Conservation (phyloP, 1,140 invertebrate genomes). For the Tetragnatha versicolor region DNA sequence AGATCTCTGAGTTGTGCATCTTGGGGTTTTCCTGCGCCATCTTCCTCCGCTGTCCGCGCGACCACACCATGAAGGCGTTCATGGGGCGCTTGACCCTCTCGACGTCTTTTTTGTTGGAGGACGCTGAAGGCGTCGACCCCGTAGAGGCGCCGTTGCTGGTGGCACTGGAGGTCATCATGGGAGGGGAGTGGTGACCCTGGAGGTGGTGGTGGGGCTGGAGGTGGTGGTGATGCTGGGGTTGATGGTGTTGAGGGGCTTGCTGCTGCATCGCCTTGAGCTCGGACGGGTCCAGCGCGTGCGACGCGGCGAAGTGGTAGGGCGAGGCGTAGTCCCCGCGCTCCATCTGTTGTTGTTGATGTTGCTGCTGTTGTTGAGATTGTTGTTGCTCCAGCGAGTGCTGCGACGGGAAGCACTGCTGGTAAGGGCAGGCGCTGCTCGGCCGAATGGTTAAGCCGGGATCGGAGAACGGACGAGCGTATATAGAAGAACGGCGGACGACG, state of each 20-base stretch:
- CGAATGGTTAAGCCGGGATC: slow-evolving; percentile 48
- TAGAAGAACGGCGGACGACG: too few species aligned
- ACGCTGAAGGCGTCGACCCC: not conserved
- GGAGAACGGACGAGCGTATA: too few species aligned
- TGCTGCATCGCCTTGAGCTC: slow-evolving; percentile 50
- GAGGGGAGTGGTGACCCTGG: slow-evolving; percentile 21
- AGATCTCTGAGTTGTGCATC: slow-evolving; percentile 99
- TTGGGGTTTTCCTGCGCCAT: slow-evolving; percentile 99
- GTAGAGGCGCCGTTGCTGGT: not conserved
- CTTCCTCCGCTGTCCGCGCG: slow-evolving; percentile 93
- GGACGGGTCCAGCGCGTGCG: slow-evolving; percentile 51
- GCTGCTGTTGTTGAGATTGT: slow-evolving; percentile 4
- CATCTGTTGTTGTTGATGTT: slow-evolving; percentile 47
- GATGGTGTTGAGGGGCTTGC: slow-evolving; percentile 24
- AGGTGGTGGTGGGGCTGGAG: slow-evolving; percentile 26
- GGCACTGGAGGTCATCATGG: slow-evolving; percentile 4
- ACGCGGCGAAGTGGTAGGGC: slow-evolving; percentile 52
- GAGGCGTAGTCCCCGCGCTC: slow-evolving; percentile 57
- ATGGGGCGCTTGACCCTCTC: slow-evolving; percentile 98
- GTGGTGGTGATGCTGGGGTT: slow-evolving; percentile 33
- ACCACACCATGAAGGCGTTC: slow-evolving; percentile 99
- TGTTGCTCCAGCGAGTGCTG: slow-evolving; percentile 38
- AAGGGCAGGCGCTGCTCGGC: slow-evolving; percentile 38
- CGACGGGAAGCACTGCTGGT: slow-evolving; percentile 48
- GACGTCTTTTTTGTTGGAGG: slow-evolving; percentile 58